Evolutionary conservation across 2,797 vertebrate species (phyloP).

Genomic region (Pseudotriccus pelzelni): DNA sequence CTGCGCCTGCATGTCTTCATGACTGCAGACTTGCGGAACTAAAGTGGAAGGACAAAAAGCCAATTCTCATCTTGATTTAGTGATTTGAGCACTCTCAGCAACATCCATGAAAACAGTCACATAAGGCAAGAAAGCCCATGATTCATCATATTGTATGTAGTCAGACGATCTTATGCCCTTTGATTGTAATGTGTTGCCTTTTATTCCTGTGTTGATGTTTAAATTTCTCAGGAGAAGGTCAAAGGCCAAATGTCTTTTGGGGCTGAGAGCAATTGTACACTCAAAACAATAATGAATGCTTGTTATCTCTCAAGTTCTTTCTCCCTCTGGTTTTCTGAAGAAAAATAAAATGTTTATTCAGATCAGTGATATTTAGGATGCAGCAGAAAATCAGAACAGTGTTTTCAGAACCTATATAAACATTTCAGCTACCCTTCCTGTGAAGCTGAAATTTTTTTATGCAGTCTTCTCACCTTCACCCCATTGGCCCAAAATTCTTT

Average conservation of each 20-base stretch:
- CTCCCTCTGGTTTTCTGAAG: constrained; percentile 12
- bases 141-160: neutral
- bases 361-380: neutral
- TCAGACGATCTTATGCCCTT: neutral
- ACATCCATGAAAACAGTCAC: neutral
- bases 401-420: neutral
- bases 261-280: neutral
- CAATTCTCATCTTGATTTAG: neutral
- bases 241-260: neutral
- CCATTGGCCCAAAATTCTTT: neutral
- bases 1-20: neutral
- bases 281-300: constrained; percentile 25
- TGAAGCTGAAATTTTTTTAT: neutral
- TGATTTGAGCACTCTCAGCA: neutral
- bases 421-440: neutral
- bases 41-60: neutral
- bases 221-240: constrained; percentile 13
- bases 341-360: constrained; percentile 9
- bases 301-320: constrained; percentile 18
- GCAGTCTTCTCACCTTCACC: neutral
- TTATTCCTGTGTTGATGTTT: neutral
- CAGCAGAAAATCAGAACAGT: neutral
- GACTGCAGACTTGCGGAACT: rapidly evolving
- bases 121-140: neutral
- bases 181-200: neutral